phyloP scores from a whole-genome alignment of 2,797 vertebrate species.

The Gobionotothen gibberifrons region DNA sequence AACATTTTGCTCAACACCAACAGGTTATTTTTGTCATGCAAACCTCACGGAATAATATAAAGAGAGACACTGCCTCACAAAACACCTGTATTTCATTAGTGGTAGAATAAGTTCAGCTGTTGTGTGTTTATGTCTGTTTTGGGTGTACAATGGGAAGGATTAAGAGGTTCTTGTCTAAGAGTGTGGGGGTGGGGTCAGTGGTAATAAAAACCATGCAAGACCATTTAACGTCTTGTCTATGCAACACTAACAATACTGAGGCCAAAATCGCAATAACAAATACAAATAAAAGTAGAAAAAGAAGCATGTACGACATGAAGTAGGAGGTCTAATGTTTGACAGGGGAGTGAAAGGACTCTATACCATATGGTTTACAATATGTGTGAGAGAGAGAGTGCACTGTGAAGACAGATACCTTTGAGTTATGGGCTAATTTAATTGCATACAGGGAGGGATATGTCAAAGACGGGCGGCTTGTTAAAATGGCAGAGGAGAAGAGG shows the following conservation, averaged over 20 bases:
- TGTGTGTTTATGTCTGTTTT: constrained; percentile 7
- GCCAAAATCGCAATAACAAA: not conserved
- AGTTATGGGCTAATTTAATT: constrained; percentile 65
- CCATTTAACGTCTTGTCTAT: constrained; percentile 3
- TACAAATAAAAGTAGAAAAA: constrained; percentile 1
- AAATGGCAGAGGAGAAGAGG: constrained; percentile 34
- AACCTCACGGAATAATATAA: constrained; percentile 16
- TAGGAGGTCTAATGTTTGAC: constrained; percentile 8
- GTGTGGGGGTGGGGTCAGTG: not conserved
- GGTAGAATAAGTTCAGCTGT: not conserved
- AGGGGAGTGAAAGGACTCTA: constrained; percentile 22
- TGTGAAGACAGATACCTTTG: constrained; percentile 24
- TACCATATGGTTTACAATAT: constrained; percentile 11
- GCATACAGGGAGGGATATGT: constrained; percentile 45
- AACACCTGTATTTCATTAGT: not conserved
- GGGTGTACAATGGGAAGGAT: not conserved
- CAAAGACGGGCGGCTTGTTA: constrained; percentile 50
- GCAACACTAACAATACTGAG: not conserved
- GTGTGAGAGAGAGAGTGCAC: constrained; percentile 5
- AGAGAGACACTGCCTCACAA: not conserved
- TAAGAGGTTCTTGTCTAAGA: not conserved
- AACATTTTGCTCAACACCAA: constrained; percentile 11
- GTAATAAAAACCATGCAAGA: constrained; percentile 4
- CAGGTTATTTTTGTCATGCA: constrained; percentile 29
- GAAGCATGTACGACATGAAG: not conserved